Base-by-base conservation (phyloP, 2,113 vertebrate species). In the rabbit (Oryctolagus cuniculus) region DNA sequence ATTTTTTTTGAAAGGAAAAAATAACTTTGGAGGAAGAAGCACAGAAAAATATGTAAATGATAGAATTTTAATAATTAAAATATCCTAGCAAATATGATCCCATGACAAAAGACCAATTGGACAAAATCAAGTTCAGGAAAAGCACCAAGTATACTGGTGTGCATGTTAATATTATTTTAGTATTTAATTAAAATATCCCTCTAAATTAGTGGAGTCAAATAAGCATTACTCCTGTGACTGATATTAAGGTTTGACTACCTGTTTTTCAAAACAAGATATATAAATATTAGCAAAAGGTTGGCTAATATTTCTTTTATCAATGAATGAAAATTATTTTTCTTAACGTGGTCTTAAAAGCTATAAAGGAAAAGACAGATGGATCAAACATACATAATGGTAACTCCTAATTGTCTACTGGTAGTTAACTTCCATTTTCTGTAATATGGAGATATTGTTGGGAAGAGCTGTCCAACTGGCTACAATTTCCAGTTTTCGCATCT, bases 251-350 rank as follows among this genome's bases (percentile, higher is more conserved):
- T 86, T 69, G 69, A 53, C 21, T 87, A 77, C 25, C 21, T 93
- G 31, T 36, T 90, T 81, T 74, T 44, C 44, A 44, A 96, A 72
- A 72, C 58, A 82, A 34, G 11, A 51, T 16, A 21, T 24, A 19
- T 66, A 66, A 91, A 78, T 96, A 17, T 55, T 51, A 36, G 15
- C 77, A 91, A 84, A 91, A 63, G 22, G 70, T 36, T 72, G 27
- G 17, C 55, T 11, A 70, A 64, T 93, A 17, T 78, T 91, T 87
- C 8, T 74, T 25, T 90, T 22, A 77, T 95, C 10, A 1, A 22
- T 55, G 4, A 38, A 19, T 58, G 34, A 88, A 22, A 55, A 69
- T 61, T 69, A 10, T 24, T 70, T 79, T 84, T 58, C 38, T 58
- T 36, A 92, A 80, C 5, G 58, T 72, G 29, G 55, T 2, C 70